A percentile compares a stretch with the other conserved stretches of the same genome.
Evolutionary conservation across 1,140 invertebrate genomes (phyloP).

Genomic region (Halictus rubicundus): DNA sequence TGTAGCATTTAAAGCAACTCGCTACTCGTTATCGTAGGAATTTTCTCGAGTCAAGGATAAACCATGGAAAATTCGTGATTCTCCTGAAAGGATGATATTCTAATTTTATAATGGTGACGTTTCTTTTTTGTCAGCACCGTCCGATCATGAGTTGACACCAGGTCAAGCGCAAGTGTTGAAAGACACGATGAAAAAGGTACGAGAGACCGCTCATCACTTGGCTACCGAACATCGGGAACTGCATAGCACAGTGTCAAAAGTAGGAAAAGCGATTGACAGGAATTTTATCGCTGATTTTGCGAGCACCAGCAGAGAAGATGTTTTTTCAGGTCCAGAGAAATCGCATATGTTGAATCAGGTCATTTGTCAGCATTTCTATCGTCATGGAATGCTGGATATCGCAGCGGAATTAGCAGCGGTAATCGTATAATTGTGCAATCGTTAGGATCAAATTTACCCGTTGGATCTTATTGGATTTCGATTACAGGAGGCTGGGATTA

Average conservation of each 20-base stretch:
- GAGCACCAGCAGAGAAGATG: constrained; percentile 92
- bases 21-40: too few relatives aligned
- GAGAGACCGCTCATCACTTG: constrained; percentile 88
- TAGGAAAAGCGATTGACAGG: constrained; percentile 97
- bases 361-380: constrained; percentile 97
- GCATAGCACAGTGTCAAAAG: constrained; percentile 96
- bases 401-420: constrained; percentile 89
- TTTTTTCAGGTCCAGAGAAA: constrained; percentile 90
- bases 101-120: neutral
- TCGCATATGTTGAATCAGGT: constrained; percentile 93
- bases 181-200: constrained; percentile 86
- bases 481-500: constrained; percentile 87
- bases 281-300: constrained; percentile 96
- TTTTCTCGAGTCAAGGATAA: neutral
- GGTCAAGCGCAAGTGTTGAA: constrained; percentile 85
- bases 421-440: constrained; percentile 35
- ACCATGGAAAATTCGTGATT: neutral
- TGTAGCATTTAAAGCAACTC: neutral
- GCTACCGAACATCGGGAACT: constrained; percentile 89
- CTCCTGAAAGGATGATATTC: neutral
- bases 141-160: constrained; percentile 84
- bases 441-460: neutral
- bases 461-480: neutral
- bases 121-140: constrained; percentile 81
- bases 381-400: constrained; percentile 95